A percentile compares a stretch with the other conserved stretches of the same genome.
Evolutionary conservation across 2,113 vertebrate species (phyloP).

Genomic region (Centropus bengalensis): DNA sequence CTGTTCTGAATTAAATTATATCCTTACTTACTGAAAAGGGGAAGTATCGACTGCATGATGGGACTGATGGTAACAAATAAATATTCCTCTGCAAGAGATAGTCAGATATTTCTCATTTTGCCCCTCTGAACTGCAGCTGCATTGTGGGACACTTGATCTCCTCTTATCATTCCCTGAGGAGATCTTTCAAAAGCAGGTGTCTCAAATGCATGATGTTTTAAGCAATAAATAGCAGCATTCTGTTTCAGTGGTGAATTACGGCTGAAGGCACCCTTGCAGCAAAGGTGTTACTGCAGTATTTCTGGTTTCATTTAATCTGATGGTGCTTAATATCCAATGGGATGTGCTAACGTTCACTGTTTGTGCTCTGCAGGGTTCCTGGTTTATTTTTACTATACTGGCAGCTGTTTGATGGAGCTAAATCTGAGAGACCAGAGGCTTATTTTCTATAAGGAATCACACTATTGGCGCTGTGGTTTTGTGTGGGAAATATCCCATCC

Average conservation of each 20-base stretch:
- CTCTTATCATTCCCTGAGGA: not conserved
- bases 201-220: not conserved
- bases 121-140: not conserved
- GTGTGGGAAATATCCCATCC: not conserved
- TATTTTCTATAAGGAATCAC: slow-evolving; percentile 6
- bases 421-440: not conserved
- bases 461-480: not conserved
- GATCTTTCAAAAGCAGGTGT: not conserved
- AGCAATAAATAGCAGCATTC: not conserved
- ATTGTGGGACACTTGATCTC: not conserved
- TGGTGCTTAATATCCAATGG: not conserved
- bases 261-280: not conserved
- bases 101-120: not conserved
- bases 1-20: not conserved
- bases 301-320: not conserved
- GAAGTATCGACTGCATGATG: fast-evolving
- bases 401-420: slow-evolving; percentile 36
- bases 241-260: not conserved
- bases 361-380: not conserved
- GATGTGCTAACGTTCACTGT: not conserved
- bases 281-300: not conserved
- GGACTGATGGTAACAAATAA: not conserved
- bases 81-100: not conserved
- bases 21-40: not conserved
- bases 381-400: slow-evolving; percentile 31